These are phyloP conservation scores for Fulica atra DNA, from an alignment of 2,113 vertebrate species.

Conservation along the genomic window DNA sequence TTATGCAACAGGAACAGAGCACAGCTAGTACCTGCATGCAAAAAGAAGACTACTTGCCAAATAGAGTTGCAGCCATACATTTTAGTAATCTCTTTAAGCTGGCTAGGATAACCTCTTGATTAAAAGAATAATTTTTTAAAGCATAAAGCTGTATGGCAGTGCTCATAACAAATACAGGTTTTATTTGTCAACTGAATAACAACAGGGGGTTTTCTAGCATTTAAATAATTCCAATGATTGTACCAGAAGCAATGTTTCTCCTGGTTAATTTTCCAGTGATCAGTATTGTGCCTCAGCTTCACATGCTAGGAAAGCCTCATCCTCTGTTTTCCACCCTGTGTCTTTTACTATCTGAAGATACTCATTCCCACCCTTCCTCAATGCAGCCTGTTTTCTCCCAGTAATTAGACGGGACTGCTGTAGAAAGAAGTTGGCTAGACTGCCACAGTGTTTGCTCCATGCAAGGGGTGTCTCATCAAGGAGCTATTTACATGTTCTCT, in stretches of 20 bases:
- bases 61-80: not conserved
- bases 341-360: not conserved
- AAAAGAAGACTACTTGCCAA: not conserved
- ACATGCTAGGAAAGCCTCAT: not conserved
- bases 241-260: not conserved
- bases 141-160: not conserved
- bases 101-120: not conserved
- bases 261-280: not conserved
- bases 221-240: not conserved
- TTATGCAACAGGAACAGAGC: not conserved
- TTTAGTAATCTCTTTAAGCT: not conserved
- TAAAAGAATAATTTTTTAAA: not conserved
- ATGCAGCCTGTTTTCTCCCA: not conserved
- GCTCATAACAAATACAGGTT: not conserved
- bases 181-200: not conserved
- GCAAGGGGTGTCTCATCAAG: not conserved
- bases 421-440: not conserved
- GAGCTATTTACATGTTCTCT: not conserved
- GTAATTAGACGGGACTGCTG: not conserved
- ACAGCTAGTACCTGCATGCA: accelerated
- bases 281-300: not conserved
- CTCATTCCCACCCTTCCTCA: not conserved
- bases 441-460: not conserved
- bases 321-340: not conserved
- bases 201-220: not conserved